Evolutionary conservation across 2,888 invertebrate genomes (phyloP).

Genomic region (Lutraria lutraria): DNA sequence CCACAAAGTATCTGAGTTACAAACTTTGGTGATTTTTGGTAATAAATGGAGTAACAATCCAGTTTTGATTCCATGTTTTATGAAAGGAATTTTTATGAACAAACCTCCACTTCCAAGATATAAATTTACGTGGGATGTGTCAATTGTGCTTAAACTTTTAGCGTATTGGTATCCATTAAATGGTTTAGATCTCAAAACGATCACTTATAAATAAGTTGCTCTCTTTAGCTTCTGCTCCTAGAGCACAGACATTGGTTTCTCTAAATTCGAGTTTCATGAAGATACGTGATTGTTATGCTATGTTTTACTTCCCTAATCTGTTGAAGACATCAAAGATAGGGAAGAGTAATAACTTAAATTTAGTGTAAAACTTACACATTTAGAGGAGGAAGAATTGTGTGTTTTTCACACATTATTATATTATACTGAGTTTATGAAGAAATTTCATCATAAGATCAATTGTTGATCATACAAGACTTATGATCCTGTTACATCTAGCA

Average conservation of each 20-base stretch:
- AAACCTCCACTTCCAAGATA: conserved; percentile 39
- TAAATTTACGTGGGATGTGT: conserved; percentile 57
- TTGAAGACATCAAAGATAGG: conserved; percentile 40
- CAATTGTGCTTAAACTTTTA: conserved; percentile 43
- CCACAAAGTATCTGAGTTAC: conserved; percentile 59
- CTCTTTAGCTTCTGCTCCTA: conserved; percentile 55
- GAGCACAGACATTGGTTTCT: conserved; percentile 49
- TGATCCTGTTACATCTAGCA: conserved; percentile 1
- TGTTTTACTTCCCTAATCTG: conserved; percentile 29
- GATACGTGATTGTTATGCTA: conserved; percentile 15
- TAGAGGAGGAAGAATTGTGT: conserved; percentile 34
- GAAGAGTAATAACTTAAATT: neutral
- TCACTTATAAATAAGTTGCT: conserved; percentile 55
- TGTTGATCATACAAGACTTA: conserved; percentile 47
- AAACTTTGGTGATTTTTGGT: conserved; percentile 57
- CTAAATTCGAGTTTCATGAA: conserved; percentile 47
- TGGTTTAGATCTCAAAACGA: conserved; percentile 44
- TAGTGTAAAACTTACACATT: conserved; percentile 30
- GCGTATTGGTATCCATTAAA: conserved; percentile 32
- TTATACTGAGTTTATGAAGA: conserved; percentile 45
- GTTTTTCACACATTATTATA: conserved; percentile 29
- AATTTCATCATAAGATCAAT: conserved; percentile 9
- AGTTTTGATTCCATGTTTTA: conserved; percentile 44
- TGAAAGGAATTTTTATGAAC: conserved; percentile 52
- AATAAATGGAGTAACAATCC: conserved; percentile 48